phyloP scores from a whole-genome alignment of 2,888 invertebrate species.

The Nomada ferruginata region DNA sequence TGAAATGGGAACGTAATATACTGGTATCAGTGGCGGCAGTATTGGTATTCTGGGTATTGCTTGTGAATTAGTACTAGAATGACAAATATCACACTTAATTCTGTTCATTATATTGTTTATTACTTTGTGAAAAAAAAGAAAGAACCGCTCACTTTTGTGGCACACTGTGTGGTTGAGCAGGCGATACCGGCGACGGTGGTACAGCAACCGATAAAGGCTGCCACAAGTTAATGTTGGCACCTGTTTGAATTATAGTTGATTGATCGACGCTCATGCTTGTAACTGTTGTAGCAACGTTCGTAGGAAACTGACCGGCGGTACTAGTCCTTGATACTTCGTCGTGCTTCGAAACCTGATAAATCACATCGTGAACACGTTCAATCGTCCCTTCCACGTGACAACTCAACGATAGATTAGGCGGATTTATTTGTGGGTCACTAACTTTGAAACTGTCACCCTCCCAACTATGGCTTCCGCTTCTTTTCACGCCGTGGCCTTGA shows the following conservation, averaged over 20 bases:
- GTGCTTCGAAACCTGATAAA: slow-evolving; percentile 72
- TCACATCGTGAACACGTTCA: background rate
- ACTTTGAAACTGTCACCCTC: slow-evolving; percentile 86
- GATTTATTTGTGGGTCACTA: slow-evolving; percentile 14
- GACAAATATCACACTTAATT: background rate
- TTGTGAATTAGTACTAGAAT: slow-evolving; percentile 70
- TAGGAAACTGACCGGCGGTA: slow-evolving; percentile 54
- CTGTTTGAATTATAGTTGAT: slow-evolving; percentile 73
- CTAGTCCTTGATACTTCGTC: slow-evolving; percentile 67
- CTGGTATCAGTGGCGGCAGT: slow-evolving; percentile 78
- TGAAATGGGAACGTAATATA: slow-evolving; percentile 86
- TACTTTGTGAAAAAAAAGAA: background rate
- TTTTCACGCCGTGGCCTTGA: slow-evolving; percentile 86
- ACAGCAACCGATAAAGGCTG: slow-evolving; percentile 86
- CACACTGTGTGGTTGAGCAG: slow-evolving; percentile 79
- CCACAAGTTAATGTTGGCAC: slow-evolving; percentile 86
- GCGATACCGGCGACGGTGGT: slow-evolving; percentile 78
- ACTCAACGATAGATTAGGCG: background rate
- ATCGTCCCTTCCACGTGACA: background rate
- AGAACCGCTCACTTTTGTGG: slow-evolving; percentile 72
- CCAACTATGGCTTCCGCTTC: slow-evolving; percentile 87
- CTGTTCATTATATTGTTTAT: background rate
- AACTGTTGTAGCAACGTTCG: slow-evolving; percentile 57
- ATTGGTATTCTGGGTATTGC: slow-evolving; percentile 83
- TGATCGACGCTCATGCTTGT: slow-evolving; percentile 65